phyloP scores from a whole-genome alignment of 2,113 vertebrate species.

The Macrotus californicus region DNA sequence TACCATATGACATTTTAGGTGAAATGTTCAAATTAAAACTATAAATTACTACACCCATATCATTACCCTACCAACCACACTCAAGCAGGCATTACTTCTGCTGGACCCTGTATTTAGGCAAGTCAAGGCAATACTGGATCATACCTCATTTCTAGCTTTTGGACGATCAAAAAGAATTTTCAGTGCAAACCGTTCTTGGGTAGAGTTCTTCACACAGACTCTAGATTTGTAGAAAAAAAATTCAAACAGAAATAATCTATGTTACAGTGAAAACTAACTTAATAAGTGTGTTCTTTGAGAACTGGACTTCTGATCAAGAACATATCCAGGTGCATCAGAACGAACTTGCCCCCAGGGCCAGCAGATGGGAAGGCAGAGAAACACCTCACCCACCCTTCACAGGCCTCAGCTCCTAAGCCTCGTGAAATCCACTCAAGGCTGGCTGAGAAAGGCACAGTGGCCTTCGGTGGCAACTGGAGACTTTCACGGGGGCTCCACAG shows the following conservation, averaged over 20 bases:
- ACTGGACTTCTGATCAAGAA: not conserved
- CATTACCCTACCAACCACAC: no score
- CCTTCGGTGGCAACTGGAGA: not conserved
- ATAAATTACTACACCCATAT: no score
- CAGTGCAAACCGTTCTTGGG: constrained; percentile 96
- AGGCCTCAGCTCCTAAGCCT: not conserved
- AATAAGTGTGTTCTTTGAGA: not conserved
- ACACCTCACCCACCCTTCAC: not conserved
- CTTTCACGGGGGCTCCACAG: not conserved
- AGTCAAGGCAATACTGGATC: constrained; percentile 31
- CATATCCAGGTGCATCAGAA: not conserved
- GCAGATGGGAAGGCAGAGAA: not conserved
- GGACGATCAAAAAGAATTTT: constrained; percentile 99
- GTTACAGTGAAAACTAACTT: constrained; percentile 2
- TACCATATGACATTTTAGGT: no score
- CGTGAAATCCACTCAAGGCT: not conserved
- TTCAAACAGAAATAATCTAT: not conserved
- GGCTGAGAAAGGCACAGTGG: not conserved
- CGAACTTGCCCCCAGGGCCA: not conserved
- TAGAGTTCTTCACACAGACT: constrained; percentile 97
- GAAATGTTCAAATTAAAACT: no score
- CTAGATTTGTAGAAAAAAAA: constrained; percentile 76
- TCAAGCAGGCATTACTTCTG: no score
- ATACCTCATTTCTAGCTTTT: constrained; percentile 99
- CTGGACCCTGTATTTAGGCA: not conserved